Evolutionary conservation across 2,113 vertebrate species (phyloP).

Genomic region (Cynoglossus semilaevis): DNA sequence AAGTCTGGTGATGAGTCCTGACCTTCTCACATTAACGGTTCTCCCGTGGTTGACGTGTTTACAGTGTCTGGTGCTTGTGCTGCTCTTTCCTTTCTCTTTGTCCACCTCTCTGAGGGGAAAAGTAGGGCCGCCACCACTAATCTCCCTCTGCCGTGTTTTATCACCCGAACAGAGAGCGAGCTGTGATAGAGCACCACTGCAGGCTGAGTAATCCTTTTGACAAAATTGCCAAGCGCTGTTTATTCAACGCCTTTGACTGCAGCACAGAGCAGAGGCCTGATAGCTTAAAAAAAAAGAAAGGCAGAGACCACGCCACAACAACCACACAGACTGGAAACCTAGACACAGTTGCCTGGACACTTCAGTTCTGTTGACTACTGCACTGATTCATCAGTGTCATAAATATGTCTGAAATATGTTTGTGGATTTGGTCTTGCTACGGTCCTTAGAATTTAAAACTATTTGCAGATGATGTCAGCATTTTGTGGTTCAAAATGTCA

Average conservation of each 20-base stretch:
- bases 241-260: constrained; percentile 53
- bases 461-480: no score
- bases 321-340: constrained; percentile 5
- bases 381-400: no score
- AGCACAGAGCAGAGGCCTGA: constrained; percentile 16
- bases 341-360: constrained; percentile 26
- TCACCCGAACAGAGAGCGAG: constrained; percentile 61
- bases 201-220: constrained; percentile 63
- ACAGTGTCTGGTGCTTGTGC: constrained; percentile 13
- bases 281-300: constrained; percentile 19
- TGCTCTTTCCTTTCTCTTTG: constrained; percentile 22
- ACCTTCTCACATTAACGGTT: background rate
- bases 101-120: constrained; percentile 38
- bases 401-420: no score
- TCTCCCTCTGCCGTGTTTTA: constrained; percentile 67
- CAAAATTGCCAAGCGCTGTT: constrained; percentile 62
- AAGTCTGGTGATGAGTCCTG: background rate
- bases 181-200: constrained; percentile 52
- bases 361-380: background rate
- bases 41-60: constrained; percentile 2
- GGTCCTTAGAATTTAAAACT: no score
- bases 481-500: no score
- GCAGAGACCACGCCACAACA: background rate
- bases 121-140: constrained; percentile 56
- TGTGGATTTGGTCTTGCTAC: no score